phyloP scores from a whole-genome alignment of 2,797 vertebrate species.

The Eutrigla gurnardus region DNA sequence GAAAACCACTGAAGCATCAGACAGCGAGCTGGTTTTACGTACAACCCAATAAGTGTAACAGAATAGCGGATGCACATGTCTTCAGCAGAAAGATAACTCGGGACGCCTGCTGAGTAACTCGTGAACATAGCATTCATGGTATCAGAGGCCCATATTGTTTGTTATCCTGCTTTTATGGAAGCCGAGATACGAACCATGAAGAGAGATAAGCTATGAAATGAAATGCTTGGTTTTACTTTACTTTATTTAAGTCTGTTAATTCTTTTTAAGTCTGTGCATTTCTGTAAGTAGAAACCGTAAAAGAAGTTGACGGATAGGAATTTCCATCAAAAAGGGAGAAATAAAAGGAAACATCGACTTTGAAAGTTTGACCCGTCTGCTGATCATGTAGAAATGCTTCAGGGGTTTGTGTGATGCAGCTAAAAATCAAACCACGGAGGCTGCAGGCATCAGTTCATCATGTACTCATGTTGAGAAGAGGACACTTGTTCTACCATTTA shows the following conservation, averaged over 20 bases:
- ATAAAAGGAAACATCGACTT: neutral
- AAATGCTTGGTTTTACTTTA: neutral
- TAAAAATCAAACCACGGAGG: neutral
- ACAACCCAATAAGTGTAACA: conserved; percentile 17
- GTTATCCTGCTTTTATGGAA: neutral
- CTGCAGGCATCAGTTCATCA: neutral
- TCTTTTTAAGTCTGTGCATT: neutral
- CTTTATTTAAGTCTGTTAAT: neutral
- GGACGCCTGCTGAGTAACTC: neutral
- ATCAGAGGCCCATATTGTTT: neutral
- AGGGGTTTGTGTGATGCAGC: neutral
- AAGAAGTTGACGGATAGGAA: conserved; percentile 14
- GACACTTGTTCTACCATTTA: neutral
- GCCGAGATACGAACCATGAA: neutral
- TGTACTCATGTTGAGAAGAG: neutral
- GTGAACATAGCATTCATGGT: neutral
- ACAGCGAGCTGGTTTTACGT: conserved; percentile 13
- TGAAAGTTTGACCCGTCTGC: neutral
- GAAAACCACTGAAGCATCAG: conserved; percentile 28
- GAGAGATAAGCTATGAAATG: neutral
- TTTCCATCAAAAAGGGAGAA: conserved; percentile 12
- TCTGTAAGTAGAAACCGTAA: conserved; percentile 30
- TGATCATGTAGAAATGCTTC: conserved; percentile 24
- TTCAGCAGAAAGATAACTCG: neutral
- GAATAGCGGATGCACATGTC: neutral